These are phyloP conservation scores for Lasioglossum albipes DNA, from an alignment of 1,140 invertebrate genomes.

Conservation along the genomic window DNA sequence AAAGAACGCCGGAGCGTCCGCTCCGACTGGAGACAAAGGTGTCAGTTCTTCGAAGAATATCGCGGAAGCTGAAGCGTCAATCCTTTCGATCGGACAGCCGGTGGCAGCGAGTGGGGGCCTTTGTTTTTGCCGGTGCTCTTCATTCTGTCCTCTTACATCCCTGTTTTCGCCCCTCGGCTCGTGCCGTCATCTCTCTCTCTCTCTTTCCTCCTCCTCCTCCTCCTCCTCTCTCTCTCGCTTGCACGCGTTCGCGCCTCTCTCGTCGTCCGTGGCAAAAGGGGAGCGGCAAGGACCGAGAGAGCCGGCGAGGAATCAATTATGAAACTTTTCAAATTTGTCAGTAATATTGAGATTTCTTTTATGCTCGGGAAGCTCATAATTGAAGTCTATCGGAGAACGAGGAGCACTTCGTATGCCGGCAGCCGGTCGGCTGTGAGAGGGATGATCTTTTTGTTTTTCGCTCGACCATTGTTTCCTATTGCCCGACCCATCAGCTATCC, in stretches of 20 bases:
- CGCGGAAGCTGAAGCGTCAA: constrained; percentile 72
- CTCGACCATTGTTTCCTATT: constrained; percentile 77
- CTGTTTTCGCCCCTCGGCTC: constrained; percentile 41
- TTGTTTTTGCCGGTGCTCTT: constrained; percentile 74
- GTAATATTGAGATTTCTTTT: constrained; percentile 81
- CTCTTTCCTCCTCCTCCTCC: too few relatives aligned
- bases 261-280: constrained; percentile 12
- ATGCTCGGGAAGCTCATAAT: constrained; percentile 77
- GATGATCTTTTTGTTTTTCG: constrained; percentile 78
- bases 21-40: constrained; percentile 71
- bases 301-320: constrained; percentile 78
- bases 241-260: constrained; percentile 18
- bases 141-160: constrained; percentile 63
- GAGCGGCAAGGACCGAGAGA: constrained; percentile 53
- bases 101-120: constrained; percentile 58
- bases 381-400: constrained; percentile 78
- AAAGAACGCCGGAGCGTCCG: constrained; percentile 54
- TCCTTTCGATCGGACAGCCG: constrained; percentile 74
- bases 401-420: constrained; percentile 45
- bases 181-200: constrained; percentile 11
- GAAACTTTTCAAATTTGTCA: constrained; percentile 81
- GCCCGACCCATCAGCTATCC: constrained; percentile 58
- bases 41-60: constrained; percentile 72
- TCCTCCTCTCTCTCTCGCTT: not conserved
- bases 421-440: constrained; percentile 47